Conservation (phyloP, 1,140 invertebrate genomes). For the Plodia interpunctella region DNA sequence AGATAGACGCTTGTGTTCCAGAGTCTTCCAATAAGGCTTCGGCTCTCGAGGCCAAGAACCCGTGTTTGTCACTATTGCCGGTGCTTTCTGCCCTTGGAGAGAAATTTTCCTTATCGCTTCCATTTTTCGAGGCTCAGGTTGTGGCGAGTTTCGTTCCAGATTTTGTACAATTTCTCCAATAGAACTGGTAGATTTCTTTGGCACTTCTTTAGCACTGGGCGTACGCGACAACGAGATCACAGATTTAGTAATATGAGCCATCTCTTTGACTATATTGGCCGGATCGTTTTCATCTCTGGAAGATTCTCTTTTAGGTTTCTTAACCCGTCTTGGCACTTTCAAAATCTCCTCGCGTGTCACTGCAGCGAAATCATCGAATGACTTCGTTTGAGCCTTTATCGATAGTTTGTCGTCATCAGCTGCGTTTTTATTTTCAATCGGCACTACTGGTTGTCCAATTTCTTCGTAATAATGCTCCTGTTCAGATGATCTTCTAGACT, state of each 20-base stretch:
- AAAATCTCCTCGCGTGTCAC: conserved; percentile 53
- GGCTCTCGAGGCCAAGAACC: conserved; percentile 45
- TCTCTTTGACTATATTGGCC: conserved; percentile 33
- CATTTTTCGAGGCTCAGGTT: conserved; percentile 15
- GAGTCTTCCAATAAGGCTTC: conserved; percentile 63
- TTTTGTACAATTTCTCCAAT: conserved; percentile 43
- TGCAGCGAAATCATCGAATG: conserved; percentile 37
- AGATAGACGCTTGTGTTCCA: conserved; percentile 66
- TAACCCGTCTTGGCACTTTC: conserved; percentile 56
- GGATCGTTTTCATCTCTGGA: conserved; percentile 16
- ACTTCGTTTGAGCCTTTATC: conserved; percentile 28
- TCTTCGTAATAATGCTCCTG: conserved; percentile 68
- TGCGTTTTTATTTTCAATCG: conserved; percentile 39
- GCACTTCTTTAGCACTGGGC: conserved; percentile 50
- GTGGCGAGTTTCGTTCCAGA: conserved; percentile 35
- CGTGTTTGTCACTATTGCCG: conserved; percentile 35
- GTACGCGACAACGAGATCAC: conserved; percentile 56
- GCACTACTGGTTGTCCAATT: conserved; percentile 49
- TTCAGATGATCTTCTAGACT: conserved; percentile 35
- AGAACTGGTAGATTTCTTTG: conserved; percentile 30
- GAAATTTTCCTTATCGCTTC: conserved; percentile 47
- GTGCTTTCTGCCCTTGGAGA: conserved; percentile 36
- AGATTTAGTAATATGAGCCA: conserved; percentile 47
- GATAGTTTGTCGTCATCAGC: conserved; percentile 64
- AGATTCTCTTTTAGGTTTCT: conserved; percentile 43